Base-by-base conservation (phyloP, 2,113 vertebrate genomes). In the Muntiacus muntjak region DNA sequence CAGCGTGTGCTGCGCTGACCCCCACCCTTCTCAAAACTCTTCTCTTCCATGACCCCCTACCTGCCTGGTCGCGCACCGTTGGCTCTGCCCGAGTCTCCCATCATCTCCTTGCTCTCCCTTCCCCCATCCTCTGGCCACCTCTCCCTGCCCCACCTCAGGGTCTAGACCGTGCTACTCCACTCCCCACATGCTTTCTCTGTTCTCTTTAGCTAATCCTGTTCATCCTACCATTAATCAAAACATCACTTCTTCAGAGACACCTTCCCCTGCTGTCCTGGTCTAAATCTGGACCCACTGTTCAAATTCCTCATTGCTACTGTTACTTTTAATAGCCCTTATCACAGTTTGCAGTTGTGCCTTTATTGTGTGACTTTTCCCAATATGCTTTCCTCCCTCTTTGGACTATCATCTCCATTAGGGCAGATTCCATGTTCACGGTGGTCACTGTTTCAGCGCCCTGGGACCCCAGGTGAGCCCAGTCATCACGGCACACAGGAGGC, bases 251-350 rank as follows among this genome's bases (percentile, higher is more conserved):
- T 87, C 62, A 45, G 47, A 86, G 81, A 74, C 23, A 1, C 33
- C 16, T 43, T 92, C 30, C 45, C 71, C 64, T 74, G 47, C 76
- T 8, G 45, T 10, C 26, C 52, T 57, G 13, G 25, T 83, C 79
- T 95, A 78, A 67, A 78, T 67, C n/a, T 30, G 79, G 90, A 60
- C 16, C 62, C 30, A 62, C 5, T n/a, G 8, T 19, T 85, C 90
- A 87, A 60, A 79, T 71, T 76, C n/a, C 43, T 79, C 62, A 93
- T 33, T 30, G 74, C 36, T 28, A 45, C n/a, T n/a, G 40, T 79
- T 47, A 62, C 30, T 64, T 95, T 86, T 57, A 93, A 52, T 33
- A n/a, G 67, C 47, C 15, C 23, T 47, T 40, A 62, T 23, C 71
- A 76, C 10, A 74, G 40, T n/a, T 26, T 81, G 43, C 3, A 88